Evolutionary conservation across 2,113 vertebrate genomes (phyloP).

Genomic region (Rhynchomys soricoides): DNA sequence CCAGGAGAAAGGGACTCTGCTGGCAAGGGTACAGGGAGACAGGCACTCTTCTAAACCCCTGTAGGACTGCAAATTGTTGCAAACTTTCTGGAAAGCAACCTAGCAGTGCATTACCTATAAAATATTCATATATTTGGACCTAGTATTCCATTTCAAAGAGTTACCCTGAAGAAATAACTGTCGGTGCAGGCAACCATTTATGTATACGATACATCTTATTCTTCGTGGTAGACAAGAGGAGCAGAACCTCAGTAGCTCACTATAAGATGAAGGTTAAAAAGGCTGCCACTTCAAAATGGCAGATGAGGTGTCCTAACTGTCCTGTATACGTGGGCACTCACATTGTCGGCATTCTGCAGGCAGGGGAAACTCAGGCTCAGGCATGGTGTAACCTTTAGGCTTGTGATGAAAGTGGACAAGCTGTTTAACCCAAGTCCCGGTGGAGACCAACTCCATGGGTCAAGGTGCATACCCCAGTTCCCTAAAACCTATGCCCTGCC

Average conservation of each 20-base stretch:
- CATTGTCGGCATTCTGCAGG: not conserved
- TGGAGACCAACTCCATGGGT: not conserved
- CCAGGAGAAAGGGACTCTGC: not conserved
- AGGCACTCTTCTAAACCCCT: not conserved
- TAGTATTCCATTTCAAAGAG: conserved; percentile 60
- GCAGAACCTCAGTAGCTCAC: not conserved
- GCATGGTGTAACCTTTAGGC: not conserved
- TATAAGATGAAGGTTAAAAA: not conserved
- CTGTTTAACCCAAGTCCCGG: not conserved
- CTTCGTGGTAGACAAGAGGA: not conserved
- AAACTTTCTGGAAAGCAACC: conserved; percentile 61
- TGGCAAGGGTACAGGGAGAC: not conserved
- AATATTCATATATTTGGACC: conserved; percentile 51
- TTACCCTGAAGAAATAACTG: conserved; percentile 54
- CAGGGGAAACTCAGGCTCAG: not conserved
- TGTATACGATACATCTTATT: not conserved
- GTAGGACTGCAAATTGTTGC: conserved; percentile 52
- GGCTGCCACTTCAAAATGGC: not conserved
- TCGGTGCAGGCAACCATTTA: not conserved
- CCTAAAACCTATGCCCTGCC: not conserved
- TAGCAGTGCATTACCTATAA: conserved; percentile 45
- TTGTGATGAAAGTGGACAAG: not conserved
- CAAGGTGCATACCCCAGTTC: not conserved
- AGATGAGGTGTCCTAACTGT: not conserved
- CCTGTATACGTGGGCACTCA: fast-evolving